phyloP scores from a whole-genome alignment of 2,888 invertebrate species.

The Anthophora plumipes region DNA sequence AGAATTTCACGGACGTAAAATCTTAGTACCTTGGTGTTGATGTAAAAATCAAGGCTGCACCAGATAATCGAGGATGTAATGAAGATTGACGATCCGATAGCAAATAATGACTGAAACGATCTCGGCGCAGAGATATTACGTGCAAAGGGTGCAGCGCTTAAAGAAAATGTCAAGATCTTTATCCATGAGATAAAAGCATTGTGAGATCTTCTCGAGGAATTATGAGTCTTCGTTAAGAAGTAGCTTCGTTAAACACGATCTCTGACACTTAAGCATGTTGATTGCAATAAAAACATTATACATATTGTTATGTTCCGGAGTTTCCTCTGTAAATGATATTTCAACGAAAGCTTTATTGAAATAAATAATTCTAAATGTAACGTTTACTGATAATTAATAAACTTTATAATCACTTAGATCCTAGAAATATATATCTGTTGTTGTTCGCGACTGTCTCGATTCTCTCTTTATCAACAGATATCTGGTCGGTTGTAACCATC shows the following conservation, averaged over 20 bases:
- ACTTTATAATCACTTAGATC: too few species aligned
- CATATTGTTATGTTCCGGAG: too few species aligned
- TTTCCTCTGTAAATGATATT: too few species aligned
- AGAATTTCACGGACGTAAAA: not conserved
- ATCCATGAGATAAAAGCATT: constrained; percentile 13
- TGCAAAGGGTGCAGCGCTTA: not conserved
- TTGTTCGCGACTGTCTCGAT: too few species aligned
- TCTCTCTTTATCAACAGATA: too few species aligned
- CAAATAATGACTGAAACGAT: constrained; percentile 40
- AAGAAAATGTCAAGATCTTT: constrained; percentile 48
- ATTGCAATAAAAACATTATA: constrained; percentile 5
- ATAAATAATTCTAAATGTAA: too few species aligned
- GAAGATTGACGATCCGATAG: constrained; percentile 59
- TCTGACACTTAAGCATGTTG: constrained; percentile 16
- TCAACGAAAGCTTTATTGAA: too few species aligned
- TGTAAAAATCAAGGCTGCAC: constrained; percentile 34
- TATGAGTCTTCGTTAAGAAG: constrained; percentile 27
- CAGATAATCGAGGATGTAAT: constrained; percentile 42
- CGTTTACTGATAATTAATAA: too few species aligned
- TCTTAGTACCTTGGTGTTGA: not conserved
- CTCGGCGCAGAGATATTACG: constrained; percentile 5
- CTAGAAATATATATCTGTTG: too few species aligned
- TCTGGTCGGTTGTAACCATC: too few species aligned
- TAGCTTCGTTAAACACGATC: constrained; percentile 29
- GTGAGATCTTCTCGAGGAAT: constrained; percentile 24